Percentiles rank a stretch among this genome's conserved stretches.
These are phyloP conservation scores for Lonchura striata DNA, from an alignment of 2,113 vertebrate species.

Conservation along the genomic window DNA sequence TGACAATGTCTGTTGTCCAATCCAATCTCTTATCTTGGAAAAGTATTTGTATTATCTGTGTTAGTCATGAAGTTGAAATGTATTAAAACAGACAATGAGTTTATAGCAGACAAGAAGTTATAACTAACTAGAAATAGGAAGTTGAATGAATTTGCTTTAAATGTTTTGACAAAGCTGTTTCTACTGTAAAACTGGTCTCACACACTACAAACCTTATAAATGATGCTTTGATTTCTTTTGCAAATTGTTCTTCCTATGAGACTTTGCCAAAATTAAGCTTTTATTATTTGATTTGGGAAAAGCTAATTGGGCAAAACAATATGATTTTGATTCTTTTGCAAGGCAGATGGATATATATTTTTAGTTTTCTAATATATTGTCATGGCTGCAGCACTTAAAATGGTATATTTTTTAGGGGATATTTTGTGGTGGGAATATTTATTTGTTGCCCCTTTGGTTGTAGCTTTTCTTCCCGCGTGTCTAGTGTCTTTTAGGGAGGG, in stretches of 20 bases:
- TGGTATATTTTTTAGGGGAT: rapidly evolving
- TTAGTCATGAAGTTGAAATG: neutral
- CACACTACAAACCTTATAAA: neutral
- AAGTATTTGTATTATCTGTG: neutral
- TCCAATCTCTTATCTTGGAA: neutral
- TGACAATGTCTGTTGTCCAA: neutral
- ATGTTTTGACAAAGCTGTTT: neutral
- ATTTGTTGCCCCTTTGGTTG: neutral
- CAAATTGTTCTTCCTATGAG: neutral
- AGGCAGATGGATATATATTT: neutral
- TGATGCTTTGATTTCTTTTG: neutral
- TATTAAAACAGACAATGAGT: neutral
- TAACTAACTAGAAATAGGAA: neutral
- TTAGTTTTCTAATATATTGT: neutral
- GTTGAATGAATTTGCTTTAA: neutral
- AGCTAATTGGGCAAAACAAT: neutral
- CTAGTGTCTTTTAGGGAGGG: neutral
- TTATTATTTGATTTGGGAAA: neutral
- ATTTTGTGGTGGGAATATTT: neutral
- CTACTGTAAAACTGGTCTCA: neutral
- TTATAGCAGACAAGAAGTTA: neutral
- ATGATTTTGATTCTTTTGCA: neutral
- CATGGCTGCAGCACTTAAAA: neutral
- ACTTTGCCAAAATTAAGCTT: neutral
- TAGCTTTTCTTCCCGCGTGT: neutral